Evolutionary conservation across 2,113 vertebrate species (phyloP).

Genomic region (Spea multiplicata): DNA sequence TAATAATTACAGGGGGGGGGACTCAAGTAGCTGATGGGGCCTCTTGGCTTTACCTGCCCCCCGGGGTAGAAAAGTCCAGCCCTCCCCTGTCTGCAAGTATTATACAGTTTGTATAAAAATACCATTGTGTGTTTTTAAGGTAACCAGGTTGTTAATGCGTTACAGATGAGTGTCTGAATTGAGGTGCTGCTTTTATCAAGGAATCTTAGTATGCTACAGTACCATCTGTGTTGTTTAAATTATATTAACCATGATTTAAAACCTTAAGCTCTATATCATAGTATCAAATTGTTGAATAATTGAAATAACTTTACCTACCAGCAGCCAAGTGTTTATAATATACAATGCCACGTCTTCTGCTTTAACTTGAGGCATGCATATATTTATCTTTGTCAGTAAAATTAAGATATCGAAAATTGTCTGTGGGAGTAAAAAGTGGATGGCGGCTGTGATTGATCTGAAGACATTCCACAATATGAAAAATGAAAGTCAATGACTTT

Average conservation of each 20-base stretch:
- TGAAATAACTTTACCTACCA: slow-evolving; percentile 13
- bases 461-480: slow-evolving; percentile 56
- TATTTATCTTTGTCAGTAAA: slow-evolving; percentile 57
- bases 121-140: too few relatives aligned
- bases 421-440: slow-evolving; percentile 26
- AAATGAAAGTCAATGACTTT: slow-evolving; percentile 59
- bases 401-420: slow-evolving; percentile 21
- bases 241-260: neutral
- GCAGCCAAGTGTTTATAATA: slow-evolving; percentile 15
- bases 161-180: too few relatives aligned
- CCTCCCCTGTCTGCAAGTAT: too few relatives aligned
- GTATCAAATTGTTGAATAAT: neutral
- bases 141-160: too few relatives aligned
- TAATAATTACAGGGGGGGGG: too few relatives aligned
- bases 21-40: too few relatives aligned
- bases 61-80: too few relatives aligned
- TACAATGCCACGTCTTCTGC: slow-evolving; percentile 12
- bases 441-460: slow-evolving; percentile 37
- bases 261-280: neutral
- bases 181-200: too few relatives aligned
- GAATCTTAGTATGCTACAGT: too few relatives aligned
- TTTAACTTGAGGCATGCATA: slow-evolving; percentile 52
- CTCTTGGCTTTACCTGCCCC: too few relatives aligned
- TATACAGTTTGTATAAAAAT: too few relatives aligned
- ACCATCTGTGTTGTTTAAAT: neutral